Evolutionary conservation across 2,888 invertebrate genomes (phyloP).

Genomic region (Cancer borealis): DNA sequence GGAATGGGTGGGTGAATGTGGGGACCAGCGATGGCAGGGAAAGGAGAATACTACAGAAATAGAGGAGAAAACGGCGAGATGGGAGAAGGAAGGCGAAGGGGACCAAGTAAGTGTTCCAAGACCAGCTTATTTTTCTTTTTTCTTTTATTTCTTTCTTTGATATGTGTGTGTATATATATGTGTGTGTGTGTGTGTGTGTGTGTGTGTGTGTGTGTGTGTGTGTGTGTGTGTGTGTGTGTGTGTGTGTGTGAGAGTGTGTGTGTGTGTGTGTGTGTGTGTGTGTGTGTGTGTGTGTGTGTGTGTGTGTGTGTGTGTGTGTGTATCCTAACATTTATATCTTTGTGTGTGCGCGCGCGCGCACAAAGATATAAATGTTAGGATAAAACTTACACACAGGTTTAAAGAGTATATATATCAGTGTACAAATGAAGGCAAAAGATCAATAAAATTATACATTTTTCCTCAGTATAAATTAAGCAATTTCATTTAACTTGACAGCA

Average conservation of each 20-base stretch:
- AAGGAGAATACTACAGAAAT: not conserved
- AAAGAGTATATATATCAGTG: not conserved
- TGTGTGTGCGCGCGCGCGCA: not conserved
- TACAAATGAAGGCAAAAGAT: not conserved
- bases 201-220: slow-evolving; percentile 21
- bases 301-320: not conserved
- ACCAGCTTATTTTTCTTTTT: not conserved
- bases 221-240: not conserved
- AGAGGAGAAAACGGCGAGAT: not conserved
- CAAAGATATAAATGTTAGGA: not conserved
- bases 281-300: not conserved
- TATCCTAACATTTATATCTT: too few species aligned
- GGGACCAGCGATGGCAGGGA: not conserved
- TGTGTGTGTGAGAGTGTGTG: slow-evolving; percentile 16
- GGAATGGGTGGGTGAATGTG: not conserved
- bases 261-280: not conserved
- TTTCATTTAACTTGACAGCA: not conserved
- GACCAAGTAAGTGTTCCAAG: not conserved
- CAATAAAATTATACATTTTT: not conserved
- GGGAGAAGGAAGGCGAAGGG: not conserved
- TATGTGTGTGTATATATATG: not conserved
- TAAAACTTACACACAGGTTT: not conserved
- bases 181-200: slow-evolving; percentile 31
- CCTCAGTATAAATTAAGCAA: not conserved
- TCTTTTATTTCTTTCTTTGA: not conserved